Evolutionary conservation across 1,140 invertebrate genomes (phyloP).

Genomic region (Aphelenchoides besseyi): DNA sequence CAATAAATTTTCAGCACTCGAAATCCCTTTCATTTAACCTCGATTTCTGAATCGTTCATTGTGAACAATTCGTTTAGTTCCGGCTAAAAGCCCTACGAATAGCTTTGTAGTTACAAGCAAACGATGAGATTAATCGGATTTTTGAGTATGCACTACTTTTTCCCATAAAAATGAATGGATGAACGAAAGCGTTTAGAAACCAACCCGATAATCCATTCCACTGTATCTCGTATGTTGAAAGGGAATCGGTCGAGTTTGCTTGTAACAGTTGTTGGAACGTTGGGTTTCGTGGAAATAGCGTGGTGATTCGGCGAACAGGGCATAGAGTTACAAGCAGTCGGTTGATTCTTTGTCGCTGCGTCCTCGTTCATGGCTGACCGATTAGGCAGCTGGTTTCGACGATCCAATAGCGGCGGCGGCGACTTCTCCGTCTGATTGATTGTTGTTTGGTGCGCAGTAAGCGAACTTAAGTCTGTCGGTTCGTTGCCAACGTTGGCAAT

Average conservation of each 20-base stretch:
- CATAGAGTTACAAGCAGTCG: slow-evolving; percentile 10
- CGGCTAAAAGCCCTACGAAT: too few species aligned
- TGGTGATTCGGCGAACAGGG: slow-evolving; percentile 16
- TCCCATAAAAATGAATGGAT: too few species aligned
- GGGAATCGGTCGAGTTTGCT: slow-evolving; percentile 15
- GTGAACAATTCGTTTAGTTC: too few species aligned
- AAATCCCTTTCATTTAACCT: too few species aligned
- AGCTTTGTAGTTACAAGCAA: too few species aligned
- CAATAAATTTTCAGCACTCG: neutral
- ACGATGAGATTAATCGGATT: too few species aligned
- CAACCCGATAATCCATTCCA: slow-evolving; percentile 30
- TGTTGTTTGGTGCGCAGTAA: too few species aligned
- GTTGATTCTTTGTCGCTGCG: slow-evolving; percentile 4
- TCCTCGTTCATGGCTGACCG: neutral
- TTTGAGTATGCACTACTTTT: too few species aligned
- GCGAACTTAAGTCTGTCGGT: neutral
- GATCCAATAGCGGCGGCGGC: slow-evolving; percentile 10
- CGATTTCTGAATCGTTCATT: too few species aligned
- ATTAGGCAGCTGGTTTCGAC: slow-evolving; percentile 6
- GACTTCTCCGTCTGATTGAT: slow-evolving; percentile 6
- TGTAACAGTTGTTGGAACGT: neutral
- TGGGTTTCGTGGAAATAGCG: neutral
- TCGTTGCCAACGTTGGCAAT: neutral
- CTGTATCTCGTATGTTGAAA: slow-evolving; percentile 23
- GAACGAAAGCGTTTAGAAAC: too few species aligned